Conservation (phyloP, 2,113 vertebrate species). For the Plecotus auritus region DNA sequence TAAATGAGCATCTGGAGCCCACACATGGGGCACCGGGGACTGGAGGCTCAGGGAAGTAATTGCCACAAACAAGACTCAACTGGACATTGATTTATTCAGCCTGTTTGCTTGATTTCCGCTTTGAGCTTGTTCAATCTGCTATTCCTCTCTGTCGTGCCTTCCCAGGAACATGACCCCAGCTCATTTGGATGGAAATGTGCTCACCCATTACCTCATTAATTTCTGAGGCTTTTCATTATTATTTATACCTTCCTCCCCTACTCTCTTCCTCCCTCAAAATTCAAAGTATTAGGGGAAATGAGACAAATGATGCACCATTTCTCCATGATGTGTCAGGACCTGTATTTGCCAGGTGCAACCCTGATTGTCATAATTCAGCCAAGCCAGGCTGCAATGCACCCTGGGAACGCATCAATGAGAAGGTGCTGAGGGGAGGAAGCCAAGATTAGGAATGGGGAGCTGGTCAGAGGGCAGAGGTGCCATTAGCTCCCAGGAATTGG, state of each 20-base stretch:
- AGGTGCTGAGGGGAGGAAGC: neutral
- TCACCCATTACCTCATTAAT: slow-evolving; percentile 57
- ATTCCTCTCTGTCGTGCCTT: slow-evolving; percentile 19
- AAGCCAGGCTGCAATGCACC: neutral
- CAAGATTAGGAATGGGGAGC: neutral
- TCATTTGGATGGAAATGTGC: slow-evolving; percentile 51
- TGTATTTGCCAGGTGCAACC: neutral
- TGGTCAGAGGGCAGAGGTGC: neutral
- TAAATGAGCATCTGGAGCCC: slow-evolving; percentile 31
- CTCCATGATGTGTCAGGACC: neutral
- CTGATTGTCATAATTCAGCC: neutral
- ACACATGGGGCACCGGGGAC: neutral
- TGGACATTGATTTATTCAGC: slow-evolving; percentile 62
- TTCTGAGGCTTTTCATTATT: slow-evolving; percentile 13
- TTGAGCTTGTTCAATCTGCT: slow-evolving; percentile 36
- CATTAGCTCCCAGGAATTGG: neutral
- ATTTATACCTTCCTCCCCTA: neutral
- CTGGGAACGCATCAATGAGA: neutral
- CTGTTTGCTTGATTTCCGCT: slow-evolving; percentile 50
- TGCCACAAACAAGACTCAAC: slow-evolving; percentile 61
- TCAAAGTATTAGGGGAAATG: neutral
- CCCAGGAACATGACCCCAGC: slow-evolving; percentile 22
- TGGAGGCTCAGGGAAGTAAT: slow-evolving; percentile 37
- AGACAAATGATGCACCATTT: neutral
- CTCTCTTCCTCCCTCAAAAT: neutral